phyloP scores from a whole-genome alignment of 2,113 vertebrate genomes.

The Brachionichthys hirsutus region DNA sequence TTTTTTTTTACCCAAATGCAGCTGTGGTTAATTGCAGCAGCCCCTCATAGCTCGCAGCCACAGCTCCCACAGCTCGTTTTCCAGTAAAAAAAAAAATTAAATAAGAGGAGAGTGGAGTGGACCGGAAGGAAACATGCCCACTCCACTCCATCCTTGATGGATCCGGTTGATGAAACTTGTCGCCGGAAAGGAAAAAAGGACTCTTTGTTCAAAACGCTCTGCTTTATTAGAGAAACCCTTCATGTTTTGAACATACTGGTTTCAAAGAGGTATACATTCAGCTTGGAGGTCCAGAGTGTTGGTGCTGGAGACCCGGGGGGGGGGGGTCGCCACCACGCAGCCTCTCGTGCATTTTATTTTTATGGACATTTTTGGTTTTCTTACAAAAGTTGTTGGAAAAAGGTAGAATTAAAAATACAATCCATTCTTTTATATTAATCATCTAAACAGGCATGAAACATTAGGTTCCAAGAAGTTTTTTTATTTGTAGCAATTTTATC shows the following conservation, averaged over 20 bases:
- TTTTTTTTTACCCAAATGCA: no score
- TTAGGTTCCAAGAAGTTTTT: conserved; percentile 64
- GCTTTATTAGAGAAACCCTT: conserved; percentile 79
- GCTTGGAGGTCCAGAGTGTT: conserved; percentile 68
- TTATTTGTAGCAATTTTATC: conserved; percentile 70
- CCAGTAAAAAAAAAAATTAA: no score
- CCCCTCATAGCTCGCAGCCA: no score
- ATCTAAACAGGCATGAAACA: conserved; percentile 73
- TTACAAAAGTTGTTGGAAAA: conserved; percentile 78
- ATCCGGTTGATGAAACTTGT: conserved; percentile 12
- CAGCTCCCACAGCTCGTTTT: no score
- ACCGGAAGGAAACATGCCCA: no score
- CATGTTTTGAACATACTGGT: conserved; percentile 70
- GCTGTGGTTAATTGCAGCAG: conserved; percentile 18
- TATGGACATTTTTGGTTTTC: conserved; percentile 58
- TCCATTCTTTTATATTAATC: conserved; percentile 57
- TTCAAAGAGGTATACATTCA: conserved; percentile 83
- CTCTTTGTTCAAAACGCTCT: conserved; percentile 72
- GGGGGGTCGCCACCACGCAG: conserved; percentile 53
- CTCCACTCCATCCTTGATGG: conserved; percentile 21
- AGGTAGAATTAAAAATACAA: conserved; percentile 81
- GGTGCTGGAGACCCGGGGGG: conserved; percentile 60
- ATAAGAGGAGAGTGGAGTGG: no score
- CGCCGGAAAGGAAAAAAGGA: conserved; percentile 19
- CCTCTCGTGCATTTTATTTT: conserved; percentile 46